Conservation (phyloP, 2,797 vertebrate species). For the Carcharodon carcharias region DNA sequence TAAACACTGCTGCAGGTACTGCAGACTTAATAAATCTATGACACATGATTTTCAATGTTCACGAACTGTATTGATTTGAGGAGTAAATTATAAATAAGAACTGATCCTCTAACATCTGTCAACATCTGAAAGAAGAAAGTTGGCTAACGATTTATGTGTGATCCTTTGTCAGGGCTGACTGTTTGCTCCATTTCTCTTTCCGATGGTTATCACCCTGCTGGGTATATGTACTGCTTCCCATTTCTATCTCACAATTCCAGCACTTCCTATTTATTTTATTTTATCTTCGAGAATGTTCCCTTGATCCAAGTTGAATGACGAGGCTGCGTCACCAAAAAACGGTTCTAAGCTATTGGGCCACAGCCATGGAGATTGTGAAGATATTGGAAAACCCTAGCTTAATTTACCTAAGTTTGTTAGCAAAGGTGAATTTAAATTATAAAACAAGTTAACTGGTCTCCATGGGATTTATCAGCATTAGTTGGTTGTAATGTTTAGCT, state of each 20-base stretch:
- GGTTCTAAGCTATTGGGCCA: too few relatives aligned
- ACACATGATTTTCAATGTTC: slow-evolving; percentile 19
- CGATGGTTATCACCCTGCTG: slow-evolving; percentile 12
- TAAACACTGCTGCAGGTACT: neutral
- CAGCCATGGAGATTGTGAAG: neutral
- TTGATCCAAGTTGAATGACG: neutral
- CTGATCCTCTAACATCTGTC: neutral
- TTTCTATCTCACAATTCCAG: neutral
- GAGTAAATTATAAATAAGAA: slow-evolving; percentile 27
- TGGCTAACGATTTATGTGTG: slow-evolving; percentile 13
- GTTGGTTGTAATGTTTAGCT: neutral
- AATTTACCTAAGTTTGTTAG: neutral
- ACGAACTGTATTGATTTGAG: neutral
- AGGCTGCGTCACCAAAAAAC: neutral
- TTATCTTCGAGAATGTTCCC: neutral
- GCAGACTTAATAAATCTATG: slow-evolving; percentile 14
- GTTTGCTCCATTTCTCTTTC: slow-evolving; percentile 9
- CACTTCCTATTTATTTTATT: neutral
- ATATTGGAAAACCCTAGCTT: neutral
- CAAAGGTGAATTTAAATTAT: too few relatives aligned
- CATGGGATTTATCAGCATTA: too few relatives aligned
- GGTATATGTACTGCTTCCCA: neutral
- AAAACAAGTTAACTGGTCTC: neutral
- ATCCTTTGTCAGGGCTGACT: neutral
- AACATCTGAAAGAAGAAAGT: slow-evolving; percentile 25